phyloP scores from a whole-genome alignment of 2,888 invertebrate genomes.

The Entomobrya multifasciata region DNA sequence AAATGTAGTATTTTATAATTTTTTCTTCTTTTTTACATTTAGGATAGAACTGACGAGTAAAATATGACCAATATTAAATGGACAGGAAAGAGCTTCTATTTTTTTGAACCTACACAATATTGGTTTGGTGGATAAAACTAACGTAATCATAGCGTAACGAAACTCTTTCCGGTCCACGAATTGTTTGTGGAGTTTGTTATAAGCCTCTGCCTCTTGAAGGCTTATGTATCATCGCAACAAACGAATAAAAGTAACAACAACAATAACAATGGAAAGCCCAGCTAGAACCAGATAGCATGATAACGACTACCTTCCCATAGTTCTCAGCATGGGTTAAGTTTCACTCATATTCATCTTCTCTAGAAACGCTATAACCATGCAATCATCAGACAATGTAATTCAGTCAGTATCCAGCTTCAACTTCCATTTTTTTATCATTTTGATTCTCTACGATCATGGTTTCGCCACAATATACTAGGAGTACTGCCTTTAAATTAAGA shows the following conservation, averaged over 20 bases:
- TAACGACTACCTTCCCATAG: slow-evolving; percentile 44
- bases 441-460: slow-evolving; percentile 36
- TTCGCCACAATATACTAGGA: neutral
- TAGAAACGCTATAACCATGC: neutral
- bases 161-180: slow-evolving; percentile 66
- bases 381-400: neutral
- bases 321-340: slow-evolving; percentile 53
- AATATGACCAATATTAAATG: no score
- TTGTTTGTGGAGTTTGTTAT: slow-evolving; percentile 11
- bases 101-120: no score
- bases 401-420: slow-evolving; percentile 35
- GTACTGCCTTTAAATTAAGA: neutral
- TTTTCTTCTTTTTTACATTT: neutral
- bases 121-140: no score
- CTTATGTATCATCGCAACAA: no score
- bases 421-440: slow-evolving; percentile 41
- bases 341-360: slow-evolving; percentile 24
- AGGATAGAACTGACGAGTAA: no score
- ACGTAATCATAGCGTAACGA: slow-evolving; percentile 70
- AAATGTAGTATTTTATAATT: no score
- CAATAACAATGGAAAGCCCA: slow-evolving; percentile 11
- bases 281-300: neutral
- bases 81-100: no score
- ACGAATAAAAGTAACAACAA: slow-evolving; percentile 28
- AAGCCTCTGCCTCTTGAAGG: neutral